Evolutionary conservation across 1,140 invertebrate species (phyloP).

Genomic region (Brachystomella parvula): DNA sequence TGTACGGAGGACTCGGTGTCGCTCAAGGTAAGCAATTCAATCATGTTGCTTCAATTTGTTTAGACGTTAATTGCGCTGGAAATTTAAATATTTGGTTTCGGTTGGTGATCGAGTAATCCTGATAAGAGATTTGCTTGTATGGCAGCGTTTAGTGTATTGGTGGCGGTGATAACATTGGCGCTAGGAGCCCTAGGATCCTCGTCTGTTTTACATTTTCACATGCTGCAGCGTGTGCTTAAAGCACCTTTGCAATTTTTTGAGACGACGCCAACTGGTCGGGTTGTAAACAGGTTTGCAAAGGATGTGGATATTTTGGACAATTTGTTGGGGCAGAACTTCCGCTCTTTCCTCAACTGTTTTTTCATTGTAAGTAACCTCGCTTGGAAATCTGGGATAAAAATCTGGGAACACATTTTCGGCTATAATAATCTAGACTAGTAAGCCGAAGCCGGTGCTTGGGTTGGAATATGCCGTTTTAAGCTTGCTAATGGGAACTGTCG

Average conservation of each 20-base stretch:
- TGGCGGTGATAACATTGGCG: slow-evolving; percentile 38
- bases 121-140: too few relatives aligned
- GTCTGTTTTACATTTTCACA: slow-evolving; percentile 51
- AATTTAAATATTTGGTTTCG: slow-evolving; percentile 24
- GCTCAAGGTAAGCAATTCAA: slow-evolving; percentile 89
- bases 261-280: slow-evolving; percentile 71
- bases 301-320: slow-evolving; percentile 48
- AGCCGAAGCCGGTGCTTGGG: too few relatives aligned
- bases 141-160: slow-evolving; percentile 22
- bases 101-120: too few relatives aligned
- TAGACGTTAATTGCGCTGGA: neutral
- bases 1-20: slow-evolving; percentile 76
- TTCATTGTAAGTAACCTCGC: too few relatives aligned
- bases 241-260: slow-evolving; percentile 65
- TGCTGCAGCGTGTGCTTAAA: slow-evolving; percentile 56
- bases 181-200: slow-evolving; percentile 58
- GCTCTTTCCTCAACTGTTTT: slow-evolving; percentile 46
- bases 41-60: neutral
- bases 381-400: too few relatives aligned
- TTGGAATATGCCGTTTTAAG: too few relatives aligned
- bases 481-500: too few relatives aligned
- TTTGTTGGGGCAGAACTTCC: slow-evolving; percentile 30
- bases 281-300: slow-evolving; percentile 77
- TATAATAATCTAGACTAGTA: too few relatives aligned
- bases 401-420: too few relatives aligned